Percentiles rank a stretch among this genome's conserved stretches.
Conservation (phyloP, 37 sponge, comb jelly and placozoan species). For the Oopsacas minuta region DNA sequence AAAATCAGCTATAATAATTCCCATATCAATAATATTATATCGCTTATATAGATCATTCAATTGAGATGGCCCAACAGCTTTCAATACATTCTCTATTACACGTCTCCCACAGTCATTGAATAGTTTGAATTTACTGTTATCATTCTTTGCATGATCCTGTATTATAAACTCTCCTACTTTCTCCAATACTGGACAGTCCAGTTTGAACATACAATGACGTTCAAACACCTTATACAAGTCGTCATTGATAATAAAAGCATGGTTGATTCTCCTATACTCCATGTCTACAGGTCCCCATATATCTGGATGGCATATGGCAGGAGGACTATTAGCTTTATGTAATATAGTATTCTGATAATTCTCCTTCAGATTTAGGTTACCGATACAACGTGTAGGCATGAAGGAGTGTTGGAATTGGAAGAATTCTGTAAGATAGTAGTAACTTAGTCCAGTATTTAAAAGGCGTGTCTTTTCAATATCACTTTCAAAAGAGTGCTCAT, state of each 20-base stretch:
- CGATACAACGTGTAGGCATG: not conserved
- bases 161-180: not conserved
- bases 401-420: not conserved
- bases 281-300: not conserved
- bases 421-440: not conserved
- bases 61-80: not conserved
- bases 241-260: not conserved
- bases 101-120: not conserved
- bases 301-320: not conserved
- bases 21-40: slow-evolving; percentile 7
- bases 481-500: not conserved
- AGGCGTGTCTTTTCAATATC: not conserved
- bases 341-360: not conserved
- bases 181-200: not conserved
- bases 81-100: not conserved
- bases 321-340: not conserved
- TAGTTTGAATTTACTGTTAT: not conserved
- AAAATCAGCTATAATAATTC: not conserved
- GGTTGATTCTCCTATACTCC: not conserved
- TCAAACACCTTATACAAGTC: not conserved
- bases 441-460: not conserved
- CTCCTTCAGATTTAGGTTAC: not conserved
- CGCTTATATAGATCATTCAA: not conserved
- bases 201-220: not conserved
- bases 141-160: not conserved